These are phyloP conservation scores for Callipepla squamata DNA, from an alignment of 2,113 vertebrate species.

Conservation along the genomic window DNA sequence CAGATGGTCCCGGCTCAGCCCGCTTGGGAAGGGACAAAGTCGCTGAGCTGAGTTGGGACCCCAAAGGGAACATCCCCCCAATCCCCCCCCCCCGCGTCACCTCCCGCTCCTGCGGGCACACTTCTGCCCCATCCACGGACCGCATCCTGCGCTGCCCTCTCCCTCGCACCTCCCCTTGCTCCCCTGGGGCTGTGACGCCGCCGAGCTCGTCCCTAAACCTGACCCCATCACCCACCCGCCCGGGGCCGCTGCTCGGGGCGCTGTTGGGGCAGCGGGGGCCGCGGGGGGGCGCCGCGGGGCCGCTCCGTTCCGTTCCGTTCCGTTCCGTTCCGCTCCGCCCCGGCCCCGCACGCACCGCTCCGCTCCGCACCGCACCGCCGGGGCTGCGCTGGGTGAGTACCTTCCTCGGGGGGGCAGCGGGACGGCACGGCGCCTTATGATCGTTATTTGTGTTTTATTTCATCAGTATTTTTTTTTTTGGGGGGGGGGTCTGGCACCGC, in stretches of 20 bases:
- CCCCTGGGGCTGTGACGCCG: neutral
- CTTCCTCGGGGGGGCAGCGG: neutral
- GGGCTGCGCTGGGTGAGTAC: conserved; percentile 17
- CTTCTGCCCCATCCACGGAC: neutral
- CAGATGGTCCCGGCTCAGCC: neutral
- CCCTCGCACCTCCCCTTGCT: fast-evolving
- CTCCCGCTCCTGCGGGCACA: neutral
- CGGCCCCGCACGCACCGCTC: neutral
- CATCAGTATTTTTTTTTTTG: neutral
- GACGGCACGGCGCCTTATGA: neutral
- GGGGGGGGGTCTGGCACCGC: neutral
- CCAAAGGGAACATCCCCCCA: neutral
- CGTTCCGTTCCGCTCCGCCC: neutral
- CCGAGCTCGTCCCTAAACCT: neutral
- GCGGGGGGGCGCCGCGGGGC: neutral
- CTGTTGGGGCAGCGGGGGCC: neutral
- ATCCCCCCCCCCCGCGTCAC: fast-evolving
- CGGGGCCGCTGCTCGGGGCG: neutral
- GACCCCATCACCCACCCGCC: neutral
- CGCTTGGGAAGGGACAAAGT: neutral
- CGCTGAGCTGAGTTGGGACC: neutral
- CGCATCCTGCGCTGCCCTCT: neutral
- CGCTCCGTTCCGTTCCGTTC: neutral
- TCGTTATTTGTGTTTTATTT: neutral
- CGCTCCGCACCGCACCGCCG: neutral